These are phyloP conservation scores for Tichodroma muraria DNA, from an alignment of 2,113 vertebrate species.

Conservation along the genomic window DNA sequence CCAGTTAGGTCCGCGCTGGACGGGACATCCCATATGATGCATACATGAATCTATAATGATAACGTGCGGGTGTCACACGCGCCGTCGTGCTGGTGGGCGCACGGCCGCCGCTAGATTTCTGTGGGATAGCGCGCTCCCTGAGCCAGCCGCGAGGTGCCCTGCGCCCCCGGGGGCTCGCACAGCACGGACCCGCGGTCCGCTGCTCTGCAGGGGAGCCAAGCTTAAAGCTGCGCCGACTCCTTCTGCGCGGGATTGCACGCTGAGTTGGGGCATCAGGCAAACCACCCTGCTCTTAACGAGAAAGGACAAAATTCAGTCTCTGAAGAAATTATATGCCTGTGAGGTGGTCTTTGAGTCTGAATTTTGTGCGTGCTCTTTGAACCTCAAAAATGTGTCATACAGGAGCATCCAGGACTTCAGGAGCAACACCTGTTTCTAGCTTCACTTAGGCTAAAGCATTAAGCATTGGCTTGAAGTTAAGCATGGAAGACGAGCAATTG, in stretches of 20 bases:
- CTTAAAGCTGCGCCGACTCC: background rate
- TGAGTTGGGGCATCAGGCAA: background rate
- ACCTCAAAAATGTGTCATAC: background rate
- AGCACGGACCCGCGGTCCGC: fast-evolving
- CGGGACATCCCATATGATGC: fast-evolving
- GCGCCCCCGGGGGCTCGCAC: fast-evolving
- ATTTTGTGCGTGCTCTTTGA: background rate
- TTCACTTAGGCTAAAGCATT: background rate
- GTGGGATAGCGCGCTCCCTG: fast-evolving
- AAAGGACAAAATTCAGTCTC: background rate
- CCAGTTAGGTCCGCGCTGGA: fast-evolving
- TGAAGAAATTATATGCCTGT: background rate
- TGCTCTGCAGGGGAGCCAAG: background rate
- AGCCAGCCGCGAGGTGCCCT: fast-evolving
- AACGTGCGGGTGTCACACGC: too few species aligned
- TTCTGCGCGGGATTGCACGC: background rate
- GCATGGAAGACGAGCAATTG: background rate
- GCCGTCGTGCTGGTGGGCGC: fast-evolving
- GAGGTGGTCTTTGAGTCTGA: background rate
- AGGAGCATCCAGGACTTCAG: background rate
- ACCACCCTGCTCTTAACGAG: background rate
- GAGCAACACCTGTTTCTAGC: background rate
- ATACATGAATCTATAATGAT: too few species aligned
- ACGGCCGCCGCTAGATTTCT: fast-evolving
- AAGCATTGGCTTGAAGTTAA: background rate